Conservation (phyloP, 37 sponge, comb jelly and placozoan genomes). For the Haliclona indistincta region DNA sequence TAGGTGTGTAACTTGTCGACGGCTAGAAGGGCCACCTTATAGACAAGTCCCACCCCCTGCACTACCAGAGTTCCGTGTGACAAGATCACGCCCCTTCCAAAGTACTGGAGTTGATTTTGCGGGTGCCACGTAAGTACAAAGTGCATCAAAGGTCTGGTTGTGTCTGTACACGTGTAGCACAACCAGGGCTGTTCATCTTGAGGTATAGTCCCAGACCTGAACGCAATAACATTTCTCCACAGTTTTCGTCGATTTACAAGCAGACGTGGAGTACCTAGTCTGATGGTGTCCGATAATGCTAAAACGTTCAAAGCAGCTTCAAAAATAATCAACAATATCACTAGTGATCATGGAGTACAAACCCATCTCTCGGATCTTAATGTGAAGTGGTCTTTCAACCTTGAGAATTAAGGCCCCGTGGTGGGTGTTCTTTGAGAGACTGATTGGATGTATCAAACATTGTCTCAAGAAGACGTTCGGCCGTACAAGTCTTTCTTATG, state of each 20-base stretch:
- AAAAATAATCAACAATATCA: neutral
- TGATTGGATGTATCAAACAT: neutral
- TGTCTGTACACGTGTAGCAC: neutral
- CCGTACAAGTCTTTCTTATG: neutral
- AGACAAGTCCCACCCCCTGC: slow-evolving; percentile 7
- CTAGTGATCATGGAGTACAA: neutral
- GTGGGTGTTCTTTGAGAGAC: neutral
- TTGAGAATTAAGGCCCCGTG: slow-evolving; percentile 8
- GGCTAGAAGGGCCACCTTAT: slow-evolving; percentile 11
- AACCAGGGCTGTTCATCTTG: slow-evolving; percentile 2
- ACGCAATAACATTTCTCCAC: neutral
- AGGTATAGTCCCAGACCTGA: neutral
- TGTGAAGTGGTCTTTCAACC: neutral
- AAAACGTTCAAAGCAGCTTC: slow-evolving; percentile 1
- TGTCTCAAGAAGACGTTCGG: neutral
- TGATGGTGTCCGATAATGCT: neutral
- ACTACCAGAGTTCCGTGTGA: slow-evolving; percentile 20
- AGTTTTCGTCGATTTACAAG: neutral
- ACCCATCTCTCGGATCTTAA: neutral
- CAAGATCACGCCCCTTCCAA: slow-evolving; percentile 7
- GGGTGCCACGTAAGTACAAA: neutral
- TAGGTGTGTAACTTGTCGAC: slow-evolving; percentile 29
- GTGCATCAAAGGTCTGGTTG: slow-evolving; percentile 14
- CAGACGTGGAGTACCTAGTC: neutral
- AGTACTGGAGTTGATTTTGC: slow-evolving; percentile 32